A percentile compares a stretch with the other conserved stretches of the same genome.
Evolutionary conservation across 2,888 invertebrate species (phyloP).

Genomic region (Gasteruption jaculator): DNA sequence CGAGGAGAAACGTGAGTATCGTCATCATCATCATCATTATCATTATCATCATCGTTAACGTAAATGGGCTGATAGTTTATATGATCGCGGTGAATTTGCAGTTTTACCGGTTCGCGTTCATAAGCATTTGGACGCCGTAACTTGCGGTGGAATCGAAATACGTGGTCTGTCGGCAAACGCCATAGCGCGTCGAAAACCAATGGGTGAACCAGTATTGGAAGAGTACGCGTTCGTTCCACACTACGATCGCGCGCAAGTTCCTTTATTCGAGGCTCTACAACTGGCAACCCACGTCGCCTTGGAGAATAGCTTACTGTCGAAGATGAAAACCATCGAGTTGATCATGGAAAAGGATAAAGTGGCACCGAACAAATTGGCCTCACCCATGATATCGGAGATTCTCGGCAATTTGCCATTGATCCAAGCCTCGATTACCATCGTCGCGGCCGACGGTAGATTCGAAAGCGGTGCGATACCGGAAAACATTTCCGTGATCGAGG

Average conservation of each 20-base stretch:
- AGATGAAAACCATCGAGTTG: constrained; percentile 45
- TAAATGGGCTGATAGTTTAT: too few relatives aligned
- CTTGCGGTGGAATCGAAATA: constrained; percentile 59
- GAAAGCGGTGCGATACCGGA: constrained; percentile 53
- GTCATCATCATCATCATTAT: background rate
- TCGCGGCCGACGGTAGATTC: constrained; percentile 43
- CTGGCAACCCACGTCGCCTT: constrained; percentile 53
- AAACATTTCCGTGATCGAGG: constrained; percentile 60
- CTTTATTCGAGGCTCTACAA: constrained; percentile 37
- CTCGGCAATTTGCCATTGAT: constrained; percentile 67
- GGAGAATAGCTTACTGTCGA: constrained; percentile 51
- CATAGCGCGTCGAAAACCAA: constrained; percentile 54
- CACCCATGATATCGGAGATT: constrained; percentile 57
- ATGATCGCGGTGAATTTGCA: too few relatives aligned
- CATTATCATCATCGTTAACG: too few relatives aligned
- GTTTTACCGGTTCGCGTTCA: constrained; percentile 48
- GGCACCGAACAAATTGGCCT: constrained; percentile 45
- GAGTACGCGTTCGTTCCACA: constrained; percentile 57
- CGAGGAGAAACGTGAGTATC: constrained; percentile 36
- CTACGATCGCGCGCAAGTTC: constrained; percentile 34
- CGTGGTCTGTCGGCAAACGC: constrained; percentile 58
- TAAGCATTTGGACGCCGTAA: constrained; percentile 46
- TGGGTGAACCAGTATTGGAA: constrained; percentile 56
- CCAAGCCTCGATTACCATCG: constrained; percentile 62
- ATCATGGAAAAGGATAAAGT: constrained; percentile 32